Evolutionary conservation across 2,113 vertebrate genomes (phyloP).

Genomic region (Cricetomys ansorgei): DNA sequence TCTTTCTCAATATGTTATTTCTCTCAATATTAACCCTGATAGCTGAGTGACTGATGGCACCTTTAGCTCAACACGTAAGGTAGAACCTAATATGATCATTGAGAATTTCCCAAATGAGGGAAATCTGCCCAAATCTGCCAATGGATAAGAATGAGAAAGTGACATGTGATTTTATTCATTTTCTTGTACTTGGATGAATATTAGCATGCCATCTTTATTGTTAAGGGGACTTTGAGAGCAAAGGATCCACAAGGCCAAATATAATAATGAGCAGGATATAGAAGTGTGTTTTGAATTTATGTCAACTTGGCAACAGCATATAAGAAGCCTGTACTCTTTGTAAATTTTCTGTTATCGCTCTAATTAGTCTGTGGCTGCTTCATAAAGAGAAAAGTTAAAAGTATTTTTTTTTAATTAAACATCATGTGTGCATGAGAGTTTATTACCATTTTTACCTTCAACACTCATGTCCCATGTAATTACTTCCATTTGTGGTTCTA

Average conservation of each 20-base stretch:
- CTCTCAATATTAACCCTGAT: not conserved
- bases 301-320: constrained; percentile 51
- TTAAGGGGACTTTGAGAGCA: constrained; percentile 45
- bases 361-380: constrained; percentile 42
- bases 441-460: not conserved
- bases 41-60: not conserved
- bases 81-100: not conserved
- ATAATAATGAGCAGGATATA: constrained; percentile 54
- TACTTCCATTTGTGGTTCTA: not conserved
- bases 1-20: not conserved
- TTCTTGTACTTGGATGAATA: constrained; percentile 21
- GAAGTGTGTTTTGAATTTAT: constrained; percentile 40
- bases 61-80: not conserved
- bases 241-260: constrained; percentile 58
- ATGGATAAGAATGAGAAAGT: not conserved
- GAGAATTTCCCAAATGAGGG: not conserved
- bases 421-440: not conserved
- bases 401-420: constrained; percentile 1
- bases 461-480: not conserved
- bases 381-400: constrained; percentile 2
- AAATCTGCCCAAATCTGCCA: not conserved
- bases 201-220: constrained; percentile 28
- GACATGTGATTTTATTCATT: constrained; percentile 53
- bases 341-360: constrained; percentile 36
- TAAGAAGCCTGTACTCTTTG: constrained; percentile 46